These are phyloP conservation scores for Passer montanus DNA, from an alignment of 2,113 vertebrate species.

Conservation along the genomic window DNA sequence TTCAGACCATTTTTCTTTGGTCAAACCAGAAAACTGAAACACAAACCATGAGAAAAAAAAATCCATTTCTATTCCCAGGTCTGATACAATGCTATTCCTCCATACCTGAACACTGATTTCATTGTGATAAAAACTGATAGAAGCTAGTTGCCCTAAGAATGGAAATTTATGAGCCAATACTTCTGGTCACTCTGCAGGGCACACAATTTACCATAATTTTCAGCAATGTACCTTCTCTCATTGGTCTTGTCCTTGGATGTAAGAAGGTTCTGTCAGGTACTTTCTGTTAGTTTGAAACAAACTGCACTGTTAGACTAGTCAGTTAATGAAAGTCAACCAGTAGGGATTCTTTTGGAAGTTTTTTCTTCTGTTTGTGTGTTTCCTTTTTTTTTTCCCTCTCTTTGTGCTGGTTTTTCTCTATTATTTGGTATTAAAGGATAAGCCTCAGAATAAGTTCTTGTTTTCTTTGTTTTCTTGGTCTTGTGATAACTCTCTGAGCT, in stretches of 20 bases:
- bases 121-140: neutral
- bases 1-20: neutral
- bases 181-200: neutral
- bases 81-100: neutral
- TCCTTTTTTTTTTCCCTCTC: fast-evolving
- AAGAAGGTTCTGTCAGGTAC: neutral
- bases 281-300: neutral
- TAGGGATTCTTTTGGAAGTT: neutral
- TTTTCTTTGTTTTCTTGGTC: neutral
- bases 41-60: neutral
- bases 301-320: neutral
- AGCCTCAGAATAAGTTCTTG: neutral
- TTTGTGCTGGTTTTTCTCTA: neutral
- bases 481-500: constrained; percentile 8
- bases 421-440: neutral
- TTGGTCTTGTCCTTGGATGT: neutral
- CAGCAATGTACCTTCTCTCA: fast-evolving
- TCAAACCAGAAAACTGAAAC: neutral
- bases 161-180: neutral
- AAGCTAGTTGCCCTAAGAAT: neutral
- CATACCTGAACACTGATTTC: neutral
- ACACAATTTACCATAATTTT: neutral
- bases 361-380: neutral
- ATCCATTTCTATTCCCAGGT: neutral
- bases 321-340: neutral